These are phyloP conservation scores for Aurelia aurita complex sp. Pacific DNA, from an alignment of 30 jellyfish, hydroid and myxozoan species.

Conservation along the genomic window DNA sequence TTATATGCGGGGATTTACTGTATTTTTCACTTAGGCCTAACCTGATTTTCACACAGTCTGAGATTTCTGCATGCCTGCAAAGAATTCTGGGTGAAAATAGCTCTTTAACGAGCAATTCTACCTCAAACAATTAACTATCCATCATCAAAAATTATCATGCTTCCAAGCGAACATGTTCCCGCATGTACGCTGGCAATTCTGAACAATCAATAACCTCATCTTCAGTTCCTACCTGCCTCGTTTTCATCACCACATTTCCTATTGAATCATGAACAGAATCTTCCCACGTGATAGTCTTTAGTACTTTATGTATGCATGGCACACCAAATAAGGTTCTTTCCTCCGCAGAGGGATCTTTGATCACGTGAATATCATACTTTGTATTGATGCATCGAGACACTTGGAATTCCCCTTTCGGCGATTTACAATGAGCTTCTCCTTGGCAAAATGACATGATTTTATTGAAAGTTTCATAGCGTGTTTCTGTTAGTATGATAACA, in stretches of 20 bases:
- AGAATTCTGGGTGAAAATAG: too few relatives aligned
- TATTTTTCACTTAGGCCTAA: too few relatives aligned
- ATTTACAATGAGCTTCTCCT: neutral
- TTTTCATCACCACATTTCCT: conserved; percentile 37
- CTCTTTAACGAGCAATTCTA: too few relatives aligned
- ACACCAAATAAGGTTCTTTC: conserved; percentile 6
- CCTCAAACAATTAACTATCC: too few relatives aligned
- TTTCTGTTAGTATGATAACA: conserved; percentile 26
- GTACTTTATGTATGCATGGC: conserved; percentile 55
- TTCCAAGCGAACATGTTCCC: conserved; percentile 45
- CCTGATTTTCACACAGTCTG: too few relatives aligned
- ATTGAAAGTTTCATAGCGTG: conserved; percentile 31
- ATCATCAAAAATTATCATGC: too few relatives aligned
- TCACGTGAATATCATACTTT: conserved; percentile 44
- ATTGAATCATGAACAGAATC: conserved; percentile 37
- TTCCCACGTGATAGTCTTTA: conserved; percentile 56
- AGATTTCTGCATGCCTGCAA: too few relatives aligned
- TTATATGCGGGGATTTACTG: too few relatives aligned
- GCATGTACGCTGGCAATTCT: conserved; percentile 47
- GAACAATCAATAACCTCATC: conserved; percentile 4
- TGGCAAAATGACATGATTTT: conserved; percentile 35
- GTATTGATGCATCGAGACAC: conserved; percentile 35
- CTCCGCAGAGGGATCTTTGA: conserved; percentile 4
- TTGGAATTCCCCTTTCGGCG: conserved; percentile 41
- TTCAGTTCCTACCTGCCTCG: conserved; percentile 21